phyloP scores from a whole-genome alignment of 2,797 vertebrate genomes.

The Vultur gryphus region DNA sequence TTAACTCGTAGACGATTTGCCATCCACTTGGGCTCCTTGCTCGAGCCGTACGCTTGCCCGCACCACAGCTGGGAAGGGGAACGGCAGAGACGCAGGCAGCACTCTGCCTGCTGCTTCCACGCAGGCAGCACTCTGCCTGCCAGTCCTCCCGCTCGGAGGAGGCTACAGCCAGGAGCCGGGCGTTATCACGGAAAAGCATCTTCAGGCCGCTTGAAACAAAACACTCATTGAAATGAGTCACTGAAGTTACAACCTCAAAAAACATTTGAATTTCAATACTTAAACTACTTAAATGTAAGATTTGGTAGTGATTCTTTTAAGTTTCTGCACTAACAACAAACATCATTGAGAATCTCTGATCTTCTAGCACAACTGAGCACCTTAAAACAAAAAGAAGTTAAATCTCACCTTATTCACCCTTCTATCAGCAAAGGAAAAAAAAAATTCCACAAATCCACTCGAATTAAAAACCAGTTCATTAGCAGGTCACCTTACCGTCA shows the following conservation, averaged over 20 bases:
- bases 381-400: not conserved
- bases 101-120: not conserved
- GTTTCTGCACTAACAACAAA: not conserved
- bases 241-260: not conserved
- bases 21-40: not conserved
- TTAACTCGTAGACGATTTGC: not conserved
- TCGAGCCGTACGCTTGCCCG: fast-evolving
- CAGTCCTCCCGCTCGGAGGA: not conserved
- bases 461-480: not conserved
- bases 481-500: not conserved
- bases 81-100: fast-evolving
- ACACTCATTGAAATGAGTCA: not conserved
- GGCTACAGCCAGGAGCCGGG: not conserved
- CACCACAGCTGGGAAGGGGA: not conserved
- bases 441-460: not conserved
- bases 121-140: not conserved
- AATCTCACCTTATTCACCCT: not conserved
- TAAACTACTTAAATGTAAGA: not conserved
- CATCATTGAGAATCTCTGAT: not conserved
- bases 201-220: not conserved
- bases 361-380: not conserved
- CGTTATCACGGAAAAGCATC: not conserved
- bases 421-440: not conserved
- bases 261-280: not conserved
- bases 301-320: not conserved